Evolutionary conservation across 2,888 invertebrate species (phyloP).

Genomic region (Drosophila bunnanda): DNA sequence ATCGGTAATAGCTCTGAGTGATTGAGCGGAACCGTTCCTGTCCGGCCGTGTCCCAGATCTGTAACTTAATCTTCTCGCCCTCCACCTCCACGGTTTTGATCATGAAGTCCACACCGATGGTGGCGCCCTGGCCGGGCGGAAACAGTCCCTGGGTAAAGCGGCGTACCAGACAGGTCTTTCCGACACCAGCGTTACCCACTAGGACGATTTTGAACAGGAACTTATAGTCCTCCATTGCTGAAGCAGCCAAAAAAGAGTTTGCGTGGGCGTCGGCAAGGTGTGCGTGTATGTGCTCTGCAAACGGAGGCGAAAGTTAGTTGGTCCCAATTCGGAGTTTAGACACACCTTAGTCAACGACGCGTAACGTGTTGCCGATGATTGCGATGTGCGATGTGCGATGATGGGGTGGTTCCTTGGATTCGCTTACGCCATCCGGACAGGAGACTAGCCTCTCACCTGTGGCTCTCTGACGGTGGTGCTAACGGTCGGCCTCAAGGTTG

Average conservation of each 20-base stretch:
- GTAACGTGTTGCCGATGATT: conserved; percentile 61
- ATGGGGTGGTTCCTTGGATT: conserved; percentile 39
- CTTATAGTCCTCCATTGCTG: conserved; percentile 96
- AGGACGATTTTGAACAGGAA: conserved; percentile 99
- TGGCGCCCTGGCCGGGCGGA: conserved; percentile 99
- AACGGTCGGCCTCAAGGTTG: conserved; percentile 55
- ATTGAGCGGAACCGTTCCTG: conserved; percentile 98
- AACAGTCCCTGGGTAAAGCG: conserved; percentile 99
- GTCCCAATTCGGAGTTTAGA: conserved; percentile 36
- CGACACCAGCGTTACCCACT: conserved; percentile 99
- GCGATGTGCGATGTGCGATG: conserved; percentile 9
- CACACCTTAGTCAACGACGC: conserved; percentile 72
- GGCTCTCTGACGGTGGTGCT: conserved; percentile 38
- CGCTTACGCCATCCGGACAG: conserved; percentile 45
- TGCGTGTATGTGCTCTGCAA: conserved; percentile 25
- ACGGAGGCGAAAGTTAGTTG: conserved; percentile 39
- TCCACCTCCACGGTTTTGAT: conserved; percentile 99
- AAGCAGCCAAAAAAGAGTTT: conserved; percentile 1
- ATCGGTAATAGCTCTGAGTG: conserved; percentile 98
- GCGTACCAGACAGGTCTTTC: conserved; percentile 98
- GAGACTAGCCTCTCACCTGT: conserved; percentile 66
- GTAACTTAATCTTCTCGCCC: conserved; percentile 97
- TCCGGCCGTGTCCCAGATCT: conserved; percentile 99
- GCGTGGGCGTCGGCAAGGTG: conserved; percentile 5
- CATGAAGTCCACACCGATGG: conserved; percentile 99